These are phyloP conservation scores for Pteria penguin DNA, from an alignment of 2,888 invertebrate genomes.

Conservation along the genomic window DNA sequence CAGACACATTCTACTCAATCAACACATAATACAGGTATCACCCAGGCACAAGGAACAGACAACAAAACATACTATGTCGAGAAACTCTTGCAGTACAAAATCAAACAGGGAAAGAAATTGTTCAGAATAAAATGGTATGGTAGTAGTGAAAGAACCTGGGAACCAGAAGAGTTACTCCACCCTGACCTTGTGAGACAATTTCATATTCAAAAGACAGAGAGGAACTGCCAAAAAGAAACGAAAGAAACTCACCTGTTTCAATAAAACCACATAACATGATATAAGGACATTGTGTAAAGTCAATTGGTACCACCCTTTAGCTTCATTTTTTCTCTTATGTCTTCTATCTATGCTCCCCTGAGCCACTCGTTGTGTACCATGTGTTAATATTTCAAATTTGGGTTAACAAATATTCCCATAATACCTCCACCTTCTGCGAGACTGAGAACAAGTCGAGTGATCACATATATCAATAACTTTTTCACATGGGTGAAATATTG, in stretches of 20 bases:
- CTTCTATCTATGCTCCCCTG: not conserved
- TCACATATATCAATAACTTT: too few species aligned
- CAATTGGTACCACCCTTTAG: not conserved
- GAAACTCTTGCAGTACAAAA: constrained; percentile 14
- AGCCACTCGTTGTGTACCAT: too few species aligned
- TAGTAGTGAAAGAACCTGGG: constrained; percentile 31
- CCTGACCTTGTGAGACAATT: constrained; percentile 6
- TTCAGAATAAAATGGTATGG: constrained; percentile 28
- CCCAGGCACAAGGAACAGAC: not conserved
- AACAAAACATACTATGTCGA: constrained; percentile 5
- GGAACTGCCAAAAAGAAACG: not conserved
- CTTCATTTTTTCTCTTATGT: not conserved
- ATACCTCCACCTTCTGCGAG: too few species aligned
- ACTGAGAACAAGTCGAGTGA: too few species aligned
- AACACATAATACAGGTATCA: too few species aligned
- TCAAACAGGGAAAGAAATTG: constrained; percentile 20
- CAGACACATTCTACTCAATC: not conserved
- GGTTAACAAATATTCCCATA: too few species aligned
- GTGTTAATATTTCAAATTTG: too few species aligned
- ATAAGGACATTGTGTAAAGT: too few species aligned
- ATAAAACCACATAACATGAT: too few species aligned
- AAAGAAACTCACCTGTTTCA: not conserved
- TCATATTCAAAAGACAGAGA: constrained; percentile 1
- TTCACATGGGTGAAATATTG: too few species aligned
- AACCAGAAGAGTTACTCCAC: constrained; percentile 20